Percentiles rank a stretch among this genome's conserved stretches.
Evolutionary conservation across 2,797 vertebrate genomes (phyloP).

Genomic region (Champsocephalus gunnari): DNA sequence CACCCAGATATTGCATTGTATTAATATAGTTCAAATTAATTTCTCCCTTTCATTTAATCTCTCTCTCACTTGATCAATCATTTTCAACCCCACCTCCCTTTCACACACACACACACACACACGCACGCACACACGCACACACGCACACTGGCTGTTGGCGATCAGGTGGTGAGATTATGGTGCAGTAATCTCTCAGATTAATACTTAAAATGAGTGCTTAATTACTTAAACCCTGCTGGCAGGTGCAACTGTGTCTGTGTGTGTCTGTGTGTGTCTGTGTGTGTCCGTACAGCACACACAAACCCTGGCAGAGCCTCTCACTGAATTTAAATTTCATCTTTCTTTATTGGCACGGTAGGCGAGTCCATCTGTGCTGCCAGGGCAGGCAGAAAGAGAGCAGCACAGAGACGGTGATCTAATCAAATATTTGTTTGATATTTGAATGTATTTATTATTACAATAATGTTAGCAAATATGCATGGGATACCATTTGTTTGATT

Average conservation of each 20-base stretch:
- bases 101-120: constrained; percentile 7
- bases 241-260: constrained; percentile 27
- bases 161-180: constrained; percentile 42
- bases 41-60: constrained; percentile 9
- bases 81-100: neutral
- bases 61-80: constrained; percentile 10
- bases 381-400: neutral
- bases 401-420: neutral
- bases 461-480: neutral
- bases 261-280: constrained; percentile 4
- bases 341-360: constrained; percentile 9
- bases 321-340: constrained; percentile 40
- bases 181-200: constrained; percentile 66
- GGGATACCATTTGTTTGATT: too few relatives aligned
- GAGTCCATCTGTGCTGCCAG: constrained; percentile 44
- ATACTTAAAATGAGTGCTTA: constrained; percentile 65
- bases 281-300: constrained; percentile 6
- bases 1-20: too few relatives aligned
- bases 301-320: constrained; percentile 6
- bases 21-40: neutral
- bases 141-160: neutral
- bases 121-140: constrained; percentile 5
- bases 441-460: neutral
- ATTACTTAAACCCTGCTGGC: constrained; percentile 60
- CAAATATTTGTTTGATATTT: neutral